Percentiles rank a stretch among this genome's conserved stretches.
Evolutionary conservation across 2,113 vertebrate species (phyloP).

Genomic region (Pelecanus crispus): DNA sequence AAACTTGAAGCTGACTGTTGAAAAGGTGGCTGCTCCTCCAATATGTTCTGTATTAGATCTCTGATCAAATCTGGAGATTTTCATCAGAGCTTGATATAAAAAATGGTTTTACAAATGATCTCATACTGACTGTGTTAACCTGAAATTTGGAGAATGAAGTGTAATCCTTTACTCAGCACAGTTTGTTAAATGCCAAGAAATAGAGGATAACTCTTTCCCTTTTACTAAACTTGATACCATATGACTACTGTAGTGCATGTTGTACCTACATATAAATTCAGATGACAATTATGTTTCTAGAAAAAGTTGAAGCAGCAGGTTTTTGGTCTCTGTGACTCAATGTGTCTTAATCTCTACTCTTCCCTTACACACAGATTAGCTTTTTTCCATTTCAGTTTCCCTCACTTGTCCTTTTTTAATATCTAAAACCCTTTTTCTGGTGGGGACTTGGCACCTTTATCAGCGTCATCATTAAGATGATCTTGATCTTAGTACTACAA

Average conservation of each 20-base stretch:
- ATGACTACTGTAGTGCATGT: rapidly evolving
- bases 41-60: not conserved
- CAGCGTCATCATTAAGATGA: not conserved
- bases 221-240: not conserved
- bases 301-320: not conserved
- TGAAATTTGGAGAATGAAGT: not conserved
- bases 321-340: not conserved
- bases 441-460: not conserved
- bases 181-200: not conserved
- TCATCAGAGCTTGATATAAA: not conserved
- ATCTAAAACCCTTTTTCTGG: not conserved
- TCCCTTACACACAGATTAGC: not conserved
- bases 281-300: not conserved
- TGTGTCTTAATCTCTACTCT: not conserved
- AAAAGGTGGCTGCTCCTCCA: not conserved
- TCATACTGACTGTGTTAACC: not conserved
- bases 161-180: not conserved
- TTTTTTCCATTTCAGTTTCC: not conserved
- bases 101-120: not conserved
- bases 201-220: not conserved
- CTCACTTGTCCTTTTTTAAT: not conserved
- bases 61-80: not conserved
- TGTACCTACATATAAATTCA: not conserved
- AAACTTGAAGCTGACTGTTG: not conserved
- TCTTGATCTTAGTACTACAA: not conserved